Conservation (phyloP, 2,113 vertebrate genomes). For the Oenanthe melanoleuca region DNA sequence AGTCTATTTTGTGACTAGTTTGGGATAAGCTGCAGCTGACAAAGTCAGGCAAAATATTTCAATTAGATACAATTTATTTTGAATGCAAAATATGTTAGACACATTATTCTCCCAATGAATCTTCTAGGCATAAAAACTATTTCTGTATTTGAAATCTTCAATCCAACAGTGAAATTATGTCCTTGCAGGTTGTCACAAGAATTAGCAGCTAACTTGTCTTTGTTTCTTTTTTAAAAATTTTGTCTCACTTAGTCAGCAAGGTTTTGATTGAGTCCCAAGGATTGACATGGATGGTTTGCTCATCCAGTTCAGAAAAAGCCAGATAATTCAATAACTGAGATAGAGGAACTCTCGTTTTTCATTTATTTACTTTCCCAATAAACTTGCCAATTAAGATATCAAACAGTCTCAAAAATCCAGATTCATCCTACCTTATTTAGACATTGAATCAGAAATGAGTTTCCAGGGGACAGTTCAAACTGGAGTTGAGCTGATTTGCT, state of each 20-base stretch:
- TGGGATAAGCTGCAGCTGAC: not conserved
- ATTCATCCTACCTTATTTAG: not conserved
- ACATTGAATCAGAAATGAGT: not conserved
- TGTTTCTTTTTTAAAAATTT: not conserved
- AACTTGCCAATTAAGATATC: not conserved
- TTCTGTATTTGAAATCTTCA: not conserved
- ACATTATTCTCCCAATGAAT: not conserved
- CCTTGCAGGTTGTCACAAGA: not conserved
- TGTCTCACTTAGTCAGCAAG: not conserved
- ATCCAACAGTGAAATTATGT: not conserved
- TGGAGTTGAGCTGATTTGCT: not conserved
- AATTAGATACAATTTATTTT: not conserved
- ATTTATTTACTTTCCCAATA: not conserved
- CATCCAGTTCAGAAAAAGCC: not conserved
- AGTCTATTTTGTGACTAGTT: not conserved
- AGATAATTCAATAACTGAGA: not conserved
- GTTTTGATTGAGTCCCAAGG: not conserved
- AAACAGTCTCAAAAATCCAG: not conserved
- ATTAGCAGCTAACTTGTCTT: not conserved
- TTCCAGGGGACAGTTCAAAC: not conserved
- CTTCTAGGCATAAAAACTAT: not conserved
- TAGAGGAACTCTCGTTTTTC: rapidly evolving
- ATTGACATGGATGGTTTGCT: not conserved
- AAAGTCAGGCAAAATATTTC: not conserved
- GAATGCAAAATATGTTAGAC: not conserved